Evolutionary conservation across 1,140 invertebrate species (phyloP).

Genomic region (Monomorium pharaonis): DNA sequence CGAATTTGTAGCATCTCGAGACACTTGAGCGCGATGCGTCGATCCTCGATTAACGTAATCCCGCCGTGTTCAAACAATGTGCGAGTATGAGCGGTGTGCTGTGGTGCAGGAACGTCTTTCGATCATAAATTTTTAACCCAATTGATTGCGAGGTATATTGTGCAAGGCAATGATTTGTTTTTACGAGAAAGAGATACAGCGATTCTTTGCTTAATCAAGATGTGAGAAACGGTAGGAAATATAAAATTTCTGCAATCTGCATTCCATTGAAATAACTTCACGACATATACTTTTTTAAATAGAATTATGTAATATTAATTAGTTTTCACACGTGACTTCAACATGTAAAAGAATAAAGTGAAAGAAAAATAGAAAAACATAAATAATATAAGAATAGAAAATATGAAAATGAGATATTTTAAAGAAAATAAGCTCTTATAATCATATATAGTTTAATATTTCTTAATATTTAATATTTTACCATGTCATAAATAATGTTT

Average conservation of each 20-base stretch:
- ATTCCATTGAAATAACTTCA: not conserved
- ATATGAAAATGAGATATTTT: not conserved
- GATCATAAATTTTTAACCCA: conserved; percentile 6
- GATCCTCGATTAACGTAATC: conserved; percentile 28
- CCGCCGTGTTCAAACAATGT: not conserved
- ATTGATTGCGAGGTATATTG: conserved; percentile 10
- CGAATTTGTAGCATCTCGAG: conserved; percentile 49
- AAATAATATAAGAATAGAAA: too few relatives aligned
- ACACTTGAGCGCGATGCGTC: conserved; percentile 7
- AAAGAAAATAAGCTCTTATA: not conserved
- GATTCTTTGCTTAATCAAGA: not conserved
- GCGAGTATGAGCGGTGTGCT: not conserved
- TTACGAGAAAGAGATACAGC: not conserved
- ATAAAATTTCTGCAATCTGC: not conserved
- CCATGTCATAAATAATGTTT: not conserved
- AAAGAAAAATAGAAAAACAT: not conserved
- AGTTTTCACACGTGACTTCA: not conserved
- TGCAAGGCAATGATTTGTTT: not conserved
- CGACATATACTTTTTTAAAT: not conserved
- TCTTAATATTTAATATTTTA: not conserved
- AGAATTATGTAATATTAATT: not conserved
- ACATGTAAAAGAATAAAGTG: not conserved
- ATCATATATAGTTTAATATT: not conserved
- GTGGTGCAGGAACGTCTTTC: not conserved
- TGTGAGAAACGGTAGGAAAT: not conserved